Base-by-base conservation (phyloP, 2,113 vertebrate genomes). In the Cichladusa arquata region DNA sequence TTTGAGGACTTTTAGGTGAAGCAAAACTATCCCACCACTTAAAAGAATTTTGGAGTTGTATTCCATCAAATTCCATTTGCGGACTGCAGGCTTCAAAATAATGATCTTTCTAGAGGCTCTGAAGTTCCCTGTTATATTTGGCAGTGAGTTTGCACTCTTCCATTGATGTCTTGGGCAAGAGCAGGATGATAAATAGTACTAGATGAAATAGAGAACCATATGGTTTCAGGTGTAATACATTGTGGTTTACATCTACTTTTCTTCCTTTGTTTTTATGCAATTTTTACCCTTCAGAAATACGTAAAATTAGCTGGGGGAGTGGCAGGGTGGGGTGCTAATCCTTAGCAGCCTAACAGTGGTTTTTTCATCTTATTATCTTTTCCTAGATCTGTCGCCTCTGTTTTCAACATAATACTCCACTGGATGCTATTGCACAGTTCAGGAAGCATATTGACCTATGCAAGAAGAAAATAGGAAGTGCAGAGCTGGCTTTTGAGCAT, bases 401-500 rank as follows among this genome's bases (percentile, higher is more conserved):
- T 98, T 99, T 99, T 97, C 99, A 99, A 81, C 99, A 99, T 83
- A 99, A 99, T 92, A 99, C 99, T 38, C 99, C 99, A 3, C 73
- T 99, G 78, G 99, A 99, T 95, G 99, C 99, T 45, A 99, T 99
- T 58, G 99, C 99, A 62, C 99, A 99, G 97, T 99, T 99, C 96
- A 98, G 99, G 93, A 99, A 99, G 81, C 99, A 99, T 95, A 98
- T 99, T 33, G 99, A 99, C 92, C 96, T 99, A 82, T 99, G 99
- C 91, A 99, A 99, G 97, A 99, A 99, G 96, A 99, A 99, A 98
- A 99, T 99, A 11, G 99, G 99, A 92, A 99, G 99, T n/a, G 98
- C 98, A 4, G 99, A 99, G 71, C 96, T 99, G 88, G 98, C 99
- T 62, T 99, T 99, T 86, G 99, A 99, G 80, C 99, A 99, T 70